Conservation (phyloP, 2,113 vertebrate genomes). For the Tretioscincus oriximinensis region DNA sequence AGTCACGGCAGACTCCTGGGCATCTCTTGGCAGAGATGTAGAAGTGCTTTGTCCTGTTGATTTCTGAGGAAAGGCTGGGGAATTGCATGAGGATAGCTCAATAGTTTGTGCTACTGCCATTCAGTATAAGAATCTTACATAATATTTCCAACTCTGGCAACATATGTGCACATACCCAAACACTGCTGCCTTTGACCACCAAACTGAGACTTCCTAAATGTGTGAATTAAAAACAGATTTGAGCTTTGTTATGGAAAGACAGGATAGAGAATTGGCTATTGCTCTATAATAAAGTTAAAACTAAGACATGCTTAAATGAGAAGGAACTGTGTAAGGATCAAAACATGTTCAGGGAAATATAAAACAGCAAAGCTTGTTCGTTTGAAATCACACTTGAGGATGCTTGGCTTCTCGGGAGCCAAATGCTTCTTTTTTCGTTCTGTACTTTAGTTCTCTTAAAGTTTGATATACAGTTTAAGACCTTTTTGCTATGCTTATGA, state of each 20-base stretch:
- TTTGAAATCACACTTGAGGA: slow-evolving; percentile 28
- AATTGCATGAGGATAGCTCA: too few relatives aligned
- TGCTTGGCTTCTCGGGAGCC: slow-evolving; percentile 55
- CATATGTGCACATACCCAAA: slow-evolving; percentile 24
- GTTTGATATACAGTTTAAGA: slow-evolving; percentile 49
- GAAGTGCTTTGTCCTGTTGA: too few relatives aligned
- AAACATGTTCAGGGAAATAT: background rate
- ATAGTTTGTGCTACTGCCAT: too few relatives aligned
- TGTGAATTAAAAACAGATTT: background rate
- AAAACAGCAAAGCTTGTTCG: slow-evolving; percentile 25
- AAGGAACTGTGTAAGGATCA: background rate
- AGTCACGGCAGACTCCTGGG: too few relatives aligned
- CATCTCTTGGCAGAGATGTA: too few relatives aligned
- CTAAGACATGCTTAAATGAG: background rate
- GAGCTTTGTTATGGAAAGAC: background rate
- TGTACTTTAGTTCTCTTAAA: slow-evolving; percentile 49
- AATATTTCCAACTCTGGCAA: slow-evolving; percentile 42
- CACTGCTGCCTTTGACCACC: slow-evolving; percentile 5
- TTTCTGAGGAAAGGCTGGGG: too few relatives aligned
- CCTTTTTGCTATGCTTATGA: slow-evolving; percentile 36
- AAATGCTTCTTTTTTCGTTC: slow-evolving; percentile 44
- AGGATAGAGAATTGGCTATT: background rate
- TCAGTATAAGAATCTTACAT: slow-evolving; percentile 31
- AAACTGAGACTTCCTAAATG: background rate
- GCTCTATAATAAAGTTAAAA: background rate